phyloP scores from a whole-genome alignment of 2,113 vertebrate genomes.

The Strix uralensis region DNA sequence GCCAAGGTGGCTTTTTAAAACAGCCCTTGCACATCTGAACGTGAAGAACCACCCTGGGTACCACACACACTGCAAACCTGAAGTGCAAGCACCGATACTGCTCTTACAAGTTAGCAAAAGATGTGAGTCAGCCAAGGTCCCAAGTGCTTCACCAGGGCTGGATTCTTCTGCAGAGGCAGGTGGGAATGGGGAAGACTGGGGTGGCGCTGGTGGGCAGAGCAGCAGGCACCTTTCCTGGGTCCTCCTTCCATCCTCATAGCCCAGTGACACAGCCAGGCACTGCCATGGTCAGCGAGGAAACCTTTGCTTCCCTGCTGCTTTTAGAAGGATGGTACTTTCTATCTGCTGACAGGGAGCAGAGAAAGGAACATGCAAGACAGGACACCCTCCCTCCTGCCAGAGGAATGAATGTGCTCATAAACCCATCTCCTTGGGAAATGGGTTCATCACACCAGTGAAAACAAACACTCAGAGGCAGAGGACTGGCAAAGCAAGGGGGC shows the following conservation, averaged over 20 bases:
- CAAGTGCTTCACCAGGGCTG: not conserved
- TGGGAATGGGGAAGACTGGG: not conserved
- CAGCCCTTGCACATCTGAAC: not conserved
- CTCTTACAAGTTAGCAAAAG: not conserved
- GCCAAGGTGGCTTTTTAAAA: not conserved
- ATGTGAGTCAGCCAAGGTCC: not conserved
- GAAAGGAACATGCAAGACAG: not conserved
- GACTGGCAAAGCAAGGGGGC: not conserved
- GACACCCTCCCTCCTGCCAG: not conserved
- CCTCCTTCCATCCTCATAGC: not conserved
- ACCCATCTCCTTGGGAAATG: not conserved
- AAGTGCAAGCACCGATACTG: not conserved
- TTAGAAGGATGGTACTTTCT: not conserved
- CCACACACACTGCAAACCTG: fast-evolving
- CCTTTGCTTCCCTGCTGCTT: not conserved
- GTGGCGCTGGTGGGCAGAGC: not conserved
- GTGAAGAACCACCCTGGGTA: not conserved
- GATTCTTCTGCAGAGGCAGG: not conserved
- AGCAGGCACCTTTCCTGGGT: not conserved
- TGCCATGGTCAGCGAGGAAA: fast-evolving
- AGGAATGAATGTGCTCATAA: not conserved
- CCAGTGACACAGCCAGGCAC: not conserved
- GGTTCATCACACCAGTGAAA: not conserved
- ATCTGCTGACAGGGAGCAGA: not conserved
- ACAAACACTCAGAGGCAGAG: not conserved